These are phyloP conservation scores for human DNA, from an alignment of 2,113 vertebrate genomes.

Conservation along the genomic window DNA sequence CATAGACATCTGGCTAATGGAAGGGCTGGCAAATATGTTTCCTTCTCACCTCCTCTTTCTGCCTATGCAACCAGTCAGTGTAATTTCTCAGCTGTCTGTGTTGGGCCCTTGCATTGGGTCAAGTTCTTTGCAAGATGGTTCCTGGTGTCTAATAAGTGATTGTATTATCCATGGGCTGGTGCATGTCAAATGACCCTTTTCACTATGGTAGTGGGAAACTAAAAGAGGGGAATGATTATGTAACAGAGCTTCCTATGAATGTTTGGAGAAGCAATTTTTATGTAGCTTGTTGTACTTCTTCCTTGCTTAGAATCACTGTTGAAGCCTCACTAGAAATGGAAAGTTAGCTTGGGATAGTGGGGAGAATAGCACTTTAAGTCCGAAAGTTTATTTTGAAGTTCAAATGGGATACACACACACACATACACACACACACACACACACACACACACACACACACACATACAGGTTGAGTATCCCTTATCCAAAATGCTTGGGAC, in stretches of 20 bases:
- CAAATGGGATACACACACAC: not conserved
- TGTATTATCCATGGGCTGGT: not conserved
- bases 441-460: not conserved
- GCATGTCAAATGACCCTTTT: not conserved
- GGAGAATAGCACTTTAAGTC: not conserved
- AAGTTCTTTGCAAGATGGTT: not conserved
- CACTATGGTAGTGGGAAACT: not conserved
- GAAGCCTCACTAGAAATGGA: not conserved
- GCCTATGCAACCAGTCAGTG: not conserved
- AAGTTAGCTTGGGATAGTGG: not conserved
- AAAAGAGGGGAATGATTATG: not conserved
- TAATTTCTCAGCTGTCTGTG: not conserved
- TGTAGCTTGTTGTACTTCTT: not conserved
- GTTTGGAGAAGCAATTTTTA: not conserved
- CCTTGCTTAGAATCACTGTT: not conserved
- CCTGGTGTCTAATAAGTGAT: not conserved
- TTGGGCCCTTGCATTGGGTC: not conserved
- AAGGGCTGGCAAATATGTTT: not conserved
- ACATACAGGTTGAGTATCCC: not conserved
- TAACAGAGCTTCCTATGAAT: not conserved
- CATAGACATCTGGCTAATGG: not conserved
- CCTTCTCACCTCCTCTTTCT: not conserved
- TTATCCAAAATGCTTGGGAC: not conserved
- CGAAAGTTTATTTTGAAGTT: not conserved
- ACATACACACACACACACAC: not conserved